These are phyloP conservation scores for Phrynocephalus vlangalii DNA, from an alignment of 2,797 vertebrate genomes.

Conservation along the genomic window DNA sequence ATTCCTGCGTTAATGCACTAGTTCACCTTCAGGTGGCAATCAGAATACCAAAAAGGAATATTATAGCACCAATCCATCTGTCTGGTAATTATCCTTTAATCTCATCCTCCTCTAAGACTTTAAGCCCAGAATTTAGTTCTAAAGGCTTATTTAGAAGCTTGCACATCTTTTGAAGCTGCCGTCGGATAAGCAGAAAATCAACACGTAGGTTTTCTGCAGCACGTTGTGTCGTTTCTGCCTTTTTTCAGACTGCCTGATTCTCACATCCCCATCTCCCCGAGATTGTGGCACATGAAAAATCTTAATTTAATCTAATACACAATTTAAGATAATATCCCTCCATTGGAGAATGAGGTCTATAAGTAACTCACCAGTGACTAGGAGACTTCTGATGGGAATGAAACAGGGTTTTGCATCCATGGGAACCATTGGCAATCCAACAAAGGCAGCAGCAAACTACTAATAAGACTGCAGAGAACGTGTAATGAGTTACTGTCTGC, in stretches of 20 bases:
- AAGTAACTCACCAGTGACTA: slow-evolving; percentile 35
- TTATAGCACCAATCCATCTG: slow-evolving; percentile 35
- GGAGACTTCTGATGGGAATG: slow-evolving; percentile 10
- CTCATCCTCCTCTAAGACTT: slow-evolving; percentile 38
- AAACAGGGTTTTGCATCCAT: slow-evolving; percentile 18
- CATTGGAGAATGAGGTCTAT: slow-evolving; percentile 37
- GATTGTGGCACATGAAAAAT: slow-evolving; percentile 43
- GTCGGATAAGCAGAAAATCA: slow-evolving; percentile 33
- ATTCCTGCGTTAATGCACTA: background rate
- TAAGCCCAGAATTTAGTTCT: slow-evolving; percentile 45
- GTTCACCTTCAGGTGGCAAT: slow-evolving; percentile 19
- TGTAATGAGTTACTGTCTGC: background rate
- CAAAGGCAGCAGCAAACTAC: background rate
- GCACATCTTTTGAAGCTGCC: slow-evolving; percentile 42
- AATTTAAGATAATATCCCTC: slow-evolving; percentile 40
- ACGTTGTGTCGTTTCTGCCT: slow-evolving; percentile 32
- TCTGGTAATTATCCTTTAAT: background rate
- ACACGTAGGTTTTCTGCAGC: slow-evolving; percentile 18
- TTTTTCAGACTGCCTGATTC: background rate
- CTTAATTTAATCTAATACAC: slow-evolving; percentile 34
- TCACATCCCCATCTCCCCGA: slow-evolving; percentile 17
- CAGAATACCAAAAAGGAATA: slow-evolving; percentile 42
- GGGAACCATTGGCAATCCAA: slow-evolving; percentile 34
- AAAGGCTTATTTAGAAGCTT: slow-evolving; percentile 23
- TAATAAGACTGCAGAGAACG: background rate